These are phyloP conservation scores for Botia almorhae DNA, from an alignment of 2,797 vertebrate genomes.

Conservation along the genomic window DNA sequence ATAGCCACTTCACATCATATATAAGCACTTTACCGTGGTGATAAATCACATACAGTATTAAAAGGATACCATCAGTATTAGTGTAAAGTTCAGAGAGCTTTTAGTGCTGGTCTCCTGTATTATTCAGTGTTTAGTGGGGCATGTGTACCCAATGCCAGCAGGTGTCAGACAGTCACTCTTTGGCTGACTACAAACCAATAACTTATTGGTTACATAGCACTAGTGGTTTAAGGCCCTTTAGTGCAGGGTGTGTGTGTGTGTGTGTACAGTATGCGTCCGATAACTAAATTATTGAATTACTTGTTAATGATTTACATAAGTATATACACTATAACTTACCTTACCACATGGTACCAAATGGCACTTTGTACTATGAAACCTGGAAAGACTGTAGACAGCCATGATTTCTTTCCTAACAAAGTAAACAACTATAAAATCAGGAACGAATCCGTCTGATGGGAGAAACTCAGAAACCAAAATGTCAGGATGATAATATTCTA, in stretches of 20 bases:
- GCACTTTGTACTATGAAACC: conserved; percentile 26
- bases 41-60: neutral
- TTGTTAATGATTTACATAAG: conserved; percentile 76
- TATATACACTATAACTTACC: conserved; percentile 57
- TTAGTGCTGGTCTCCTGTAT: conserved; percentile 3
- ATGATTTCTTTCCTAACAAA: neutral
- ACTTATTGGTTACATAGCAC: neutral
- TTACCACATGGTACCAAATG: neutral
- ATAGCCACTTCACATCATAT: conserved; percentile 17
- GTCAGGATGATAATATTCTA: too few species aligned
- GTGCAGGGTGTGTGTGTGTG: conserved; percentile 13
- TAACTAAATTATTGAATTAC: conserved; percentile 43
- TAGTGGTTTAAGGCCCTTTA: conserved; percentile 39
- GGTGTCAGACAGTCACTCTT: conserved; percentile 33
- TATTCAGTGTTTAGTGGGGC: neutral
- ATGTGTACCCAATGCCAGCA: neutral
- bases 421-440: too few species aligned
- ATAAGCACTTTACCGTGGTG: neutral
- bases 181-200: conserved; percentile 39
- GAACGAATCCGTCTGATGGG: too few species aligned
- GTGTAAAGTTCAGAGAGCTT: conserved; percentile 2
- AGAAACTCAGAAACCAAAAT: neutral
- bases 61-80: neutral
- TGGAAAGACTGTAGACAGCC: neutral
- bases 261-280: conserved; percentile 7